Base-by-base conservation (phyloP, 2,888 invertebrate species). In the Zhuqinia jingwanae region DNA sequence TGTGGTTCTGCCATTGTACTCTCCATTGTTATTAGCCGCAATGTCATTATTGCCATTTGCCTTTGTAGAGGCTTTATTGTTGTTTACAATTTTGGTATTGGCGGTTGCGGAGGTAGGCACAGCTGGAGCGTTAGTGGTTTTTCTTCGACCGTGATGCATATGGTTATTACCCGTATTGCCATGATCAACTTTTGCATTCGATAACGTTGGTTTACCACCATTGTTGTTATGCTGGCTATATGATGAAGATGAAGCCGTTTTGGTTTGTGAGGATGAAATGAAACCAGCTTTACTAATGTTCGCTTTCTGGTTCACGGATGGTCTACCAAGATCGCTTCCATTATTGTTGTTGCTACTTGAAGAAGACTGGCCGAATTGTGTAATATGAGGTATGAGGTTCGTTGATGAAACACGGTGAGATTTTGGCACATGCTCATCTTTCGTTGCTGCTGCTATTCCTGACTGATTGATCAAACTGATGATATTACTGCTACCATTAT, bases 1-100 rank as follows among this genome's bases (percentile, higher is more conserved):
- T 15, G 94, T 94, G 91, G 94, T 95, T 22, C 88, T 90, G 36
- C 68, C 78, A 20, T 80, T 85, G 13, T 75, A 50, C 10, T 68
- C 70, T 13, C 65, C 77, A 76, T 76, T 84, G 22, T 73, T 75
- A 50, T 79, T 75, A 70, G 63, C 30, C 30, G 70, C 20, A 63
- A 25, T 65, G 45, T 50, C 53, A 81, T 36, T 36, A 58, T 79
- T 78, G 50, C 36, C 36, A 36, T 36, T n/a, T 73, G n/a, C 53
- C 47, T 27, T 15, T 65, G 17, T 22, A 17, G 75, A 2, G 27
- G 36, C 20, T 22, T 85, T 78, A 80, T 56, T 76, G 78, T 81
- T 68, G 27, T 73, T 86, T 70, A 45, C 6, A 17, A 17, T 63
- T 11, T 45, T 88, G 20, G 42, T 60, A 76, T 47, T 87, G 58